Percentiles rank a stretch among this genome's conserved stretches.
Evolutionary conservation across 2,113 vertebrate species (phyloP).

Genomic region (Pogona vitticeps): DNA sequence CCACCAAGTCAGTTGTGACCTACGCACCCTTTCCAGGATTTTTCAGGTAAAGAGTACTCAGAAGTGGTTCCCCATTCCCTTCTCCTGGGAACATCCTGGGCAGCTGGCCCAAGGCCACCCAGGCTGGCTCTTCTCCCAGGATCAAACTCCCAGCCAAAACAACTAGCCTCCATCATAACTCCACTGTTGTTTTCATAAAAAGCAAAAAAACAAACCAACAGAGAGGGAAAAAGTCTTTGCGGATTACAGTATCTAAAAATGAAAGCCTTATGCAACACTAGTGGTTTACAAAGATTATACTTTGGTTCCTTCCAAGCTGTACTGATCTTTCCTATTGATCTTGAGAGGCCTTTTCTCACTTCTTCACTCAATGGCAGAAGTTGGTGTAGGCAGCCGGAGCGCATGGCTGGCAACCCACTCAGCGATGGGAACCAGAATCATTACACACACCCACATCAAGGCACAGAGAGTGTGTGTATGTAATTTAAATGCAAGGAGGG

Average conservation of each 20-base stretch:
- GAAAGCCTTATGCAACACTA: background rate
- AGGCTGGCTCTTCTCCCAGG: too few species aligned
- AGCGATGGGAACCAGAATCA: slow-evolving; percentile 56
- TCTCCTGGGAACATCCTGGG: too few species aligned
- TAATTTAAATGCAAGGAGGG: slow-evolving; percentile 51
- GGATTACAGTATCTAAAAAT: background rate
- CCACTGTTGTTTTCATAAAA: background rate
- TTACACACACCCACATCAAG: slow-evolving; percentile 55
- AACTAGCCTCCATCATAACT: background rate
- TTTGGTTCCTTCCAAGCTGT: slow-evolving; percentile 24
- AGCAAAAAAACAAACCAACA: background rate
- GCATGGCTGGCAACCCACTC: slow-evolving; percentile 46
- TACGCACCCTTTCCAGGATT: too few species aligned
- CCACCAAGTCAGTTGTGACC: too few species aligned
- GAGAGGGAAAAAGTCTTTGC: background rate
- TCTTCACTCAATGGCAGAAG: slow-evolving; percentile 41
- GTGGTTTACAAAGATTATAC: slow-evolving; percentile 24
- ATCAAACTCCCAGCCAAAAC: too few species aligned
- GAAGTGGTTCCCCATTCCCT: too few species aligned
- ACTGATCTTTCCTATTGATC: background rate
- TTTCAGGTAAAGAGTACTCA: too few species aligned
- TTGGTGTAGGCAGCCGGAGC: slow-evolving; percentile 20
- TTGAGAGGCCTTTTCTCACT: background rate
- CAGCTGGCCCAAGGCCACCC: too few species aligned
- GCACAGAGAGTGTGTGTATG: slow-evolving; percentile 24